Conservation (phyloP, 2,113 vertebrate species). For the Oostethus manadensis region DNA sequence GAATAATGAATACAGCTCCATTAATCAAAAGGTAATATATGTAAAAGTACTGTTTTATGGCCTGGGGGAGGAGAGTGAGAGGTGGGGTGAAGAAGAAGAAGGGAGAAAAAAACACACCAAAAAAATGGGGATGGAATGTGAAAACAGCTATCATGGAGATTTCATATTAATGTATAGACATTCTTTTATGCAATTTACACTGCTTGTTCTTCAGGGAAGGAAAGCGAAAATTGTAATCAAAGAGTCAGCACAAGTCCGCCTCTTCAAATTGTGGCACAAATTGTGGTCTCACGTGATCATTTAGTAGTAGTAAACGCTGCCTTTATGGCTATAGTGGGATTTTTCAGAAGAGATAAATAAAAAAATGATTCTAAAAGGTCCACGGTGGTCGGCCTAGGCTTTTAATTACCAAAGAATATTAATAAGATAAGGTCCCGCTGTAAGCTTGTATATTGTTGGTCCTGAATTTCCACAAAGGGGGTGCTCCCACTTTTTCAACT, state of each 20-base stretch:
- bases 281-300: slow-evolving; percentile 26
- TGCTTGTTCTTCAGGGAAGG: slow-evolving; percentile 45
- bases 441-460: no score
- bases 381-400: neutral
- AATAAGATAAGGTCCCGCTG: neutral
- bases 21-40: slow-evolving; percentile 85
- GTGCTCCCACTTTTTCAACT: no score
- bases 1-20: slow-evolving; percentile 81
- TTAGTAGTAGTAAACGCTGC: neutral
- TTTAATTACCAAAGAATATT: neutral
- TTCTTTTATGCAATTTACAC: slow-evolving; percentile 63
- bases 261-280: slow-evolving; percentile 33
- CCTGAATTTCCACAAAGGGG: neutral
- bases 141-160: slow-evolving; percentile 63
- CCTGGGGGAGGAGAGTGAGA: slow-evolving; percentile 68
- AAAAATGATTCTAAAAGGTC: neutral
- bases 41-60: slow-evolving; percentile 77
- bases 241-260: slow-evolving; percentile 40
- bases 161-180: slow-evolving; percentile 68
- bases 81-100: slow-evolving; percentile 66
- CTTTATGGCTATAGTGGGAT: neutral
- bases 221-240: slow-evolving; percentile 25
- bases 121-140: slow-evolving; percentile 63
- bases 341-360: neutral
- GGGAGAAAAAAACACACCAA: slow-evolving; percentile 64